phyloP scores from a whole-genome alignment of 1,140 invertebrate species.

The Anthonomus grandis region DNA sequence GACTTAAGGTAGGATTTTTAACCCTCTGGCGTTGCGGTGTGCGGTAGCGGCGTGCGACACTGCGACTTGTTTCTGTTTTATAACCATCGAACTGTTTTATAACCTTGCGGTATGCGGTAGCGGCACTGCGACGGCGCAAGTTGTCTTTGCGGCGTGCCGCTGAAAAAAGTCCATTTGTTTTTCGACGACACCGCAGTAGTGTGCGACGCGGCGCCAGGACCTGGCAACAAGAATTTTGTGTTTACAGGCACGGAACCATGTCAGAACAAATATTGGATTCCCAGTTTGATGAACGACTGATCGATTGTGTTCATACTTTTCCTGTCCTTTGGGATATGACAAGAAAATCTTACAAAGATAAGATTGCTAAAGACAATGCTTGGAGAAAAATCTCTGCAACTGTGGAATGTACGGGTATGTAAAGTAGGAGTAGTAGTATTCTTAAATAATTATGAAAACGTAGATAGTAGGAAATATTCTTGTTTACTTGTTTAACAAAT shows the following conservation, averaged over 20 bases:
- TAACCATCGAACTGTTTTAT: not conserved
- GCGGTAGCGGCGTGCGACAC: not conserved
- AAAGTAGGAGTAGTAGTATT: too few species aligned
- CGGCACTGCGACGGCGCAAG: not conserved
- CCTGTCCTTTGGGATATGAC: too few species aligned
- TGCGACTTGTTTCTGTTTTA: not conserved
- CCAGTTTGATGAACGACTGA: not conserved
- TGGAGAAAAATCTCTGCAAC: too few species aligned
- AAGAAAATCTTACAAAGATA: too few species aligned
- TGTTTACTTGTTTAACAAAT: too few species aligned
- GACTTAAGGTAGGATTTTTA: not conserved
- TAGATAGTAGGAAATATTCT: too few species aligned
- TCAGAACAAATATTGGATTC: not conserved
- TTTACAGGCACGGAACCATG: not conserved
- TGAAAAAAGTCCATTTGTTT: not conserved
- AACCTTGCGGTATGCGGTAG: not conserved
- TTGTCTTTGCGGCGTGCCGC: not conserved
- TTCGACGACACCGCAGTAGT: not conserved
- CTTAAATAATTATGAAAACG: too few species aligned
- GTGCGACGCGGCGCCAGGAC: not conserved
- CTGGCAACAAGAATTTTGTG: not conserved
- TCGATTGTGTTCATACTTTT: too few species aligned
- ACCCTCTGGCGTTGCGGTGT: not conserved
- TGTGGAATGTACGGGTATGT: too few species aligned
- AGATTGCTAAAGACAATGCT: too few species aligned